These are phyloP conservation scores for Drosophila quadrilineata DNA, from an alignment of 1,140 invertebrate species.

Conservation along the genomic window DNA sequence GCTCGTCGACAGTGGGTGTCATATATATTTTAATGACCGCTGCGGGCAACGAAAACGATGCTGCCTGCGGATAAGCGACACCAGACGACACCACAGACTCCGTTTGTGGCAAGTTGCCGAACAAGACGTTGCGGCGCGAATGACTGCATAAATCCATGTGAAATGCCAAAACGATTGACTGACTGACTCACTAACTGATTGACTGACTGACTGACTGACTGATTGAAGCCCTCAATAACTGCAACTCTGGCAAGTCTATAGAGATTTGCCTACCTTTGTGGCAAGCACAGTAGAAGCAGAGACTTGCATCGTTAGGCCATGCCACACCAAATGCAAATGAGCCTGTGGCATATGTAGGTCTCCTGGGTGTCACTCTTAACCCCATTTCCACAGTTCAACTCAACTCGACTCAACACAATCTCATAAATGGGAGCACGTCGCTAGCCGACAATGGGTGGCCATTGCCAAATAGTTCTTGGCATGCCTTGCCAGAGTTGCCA, in stretches of 20 bases:
- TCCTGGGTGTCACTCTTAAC: conserved; percentile 75
- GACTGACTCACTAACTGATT: conserved; percentile 26
- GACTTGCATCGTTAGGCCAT: conserved; percentile 44
- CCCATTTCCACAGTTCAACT: conserved; percentile 61
- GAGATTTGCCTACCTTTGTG: conserved; percentile 33
- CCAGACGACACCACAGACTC: too few relatives aligned
- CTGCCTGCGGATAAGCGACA: too few relatives aligned
- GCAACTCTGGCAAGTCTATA: conserved; percentile 16
- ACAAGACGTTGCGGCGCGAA: conserved; percentile 66
- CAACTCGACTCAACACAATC: too few relatives aligned
- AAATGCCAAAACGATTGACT: conserved; percentile 53
- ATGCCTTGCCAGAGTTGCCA: not conserved
- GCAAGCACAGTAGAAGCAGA: conserved; percentile 6
- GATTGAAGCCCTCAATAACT: conserved; percentile 16
- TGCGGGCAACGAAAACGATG: conserved; percentile 29
- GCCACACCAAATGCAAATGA: conserved; percentile 73
- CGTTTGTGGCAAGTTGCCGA: not conserved
- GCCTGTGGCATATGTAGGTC: conserved; percentile 65
- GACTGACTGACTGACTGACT: conserved; percentile 20
- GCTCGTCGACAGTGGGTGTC: conserved; percentile 74
- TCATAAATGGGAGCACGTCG: conserved; percentile 62
- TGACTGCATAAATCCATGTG: conserved; percentile 76
- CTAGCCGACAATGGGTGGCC: conserved; percentile 56
- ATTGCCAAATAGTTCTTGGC: not conserved
- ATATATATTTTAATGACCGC: conserved; percentile 74